These are phyloP conservation scores for Drosophila ambigua DNA, from an alignment of 1,140 invertebrate species.

Conservation along the genomic window DNA sequence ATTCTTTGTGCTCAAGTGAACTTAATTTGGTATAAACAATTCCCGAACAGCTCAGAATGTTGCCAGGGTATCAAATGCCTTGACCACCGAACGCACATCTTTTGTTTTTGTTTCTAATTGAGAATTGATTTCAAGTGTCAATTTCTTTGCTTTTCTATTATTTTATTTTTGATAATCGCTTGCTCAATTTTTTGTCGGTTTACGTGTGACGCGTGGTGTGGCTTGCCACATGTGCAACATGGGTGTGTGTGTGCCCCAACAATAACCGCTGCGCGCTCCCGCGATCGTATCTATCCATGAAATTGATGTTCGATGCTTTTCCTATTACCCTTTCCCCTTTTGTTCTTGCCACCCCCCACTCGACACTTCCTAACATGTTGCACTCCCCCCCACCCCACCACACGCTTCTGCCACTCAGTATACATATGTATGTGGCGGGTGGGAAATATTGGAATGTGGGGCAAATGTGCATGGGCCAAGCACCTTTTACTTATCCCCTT, in stretches of 20 bases:
- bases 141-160: conserved; percentile 6
- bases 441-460: conserved; percentile 59
- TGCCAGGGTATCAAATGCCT: neutral
- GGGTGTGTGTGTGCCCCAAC: conserved; percentile 12
- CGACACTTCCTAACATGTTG: neutral
- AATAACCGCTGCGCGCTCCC: neutral
- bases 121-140: conserved; percentile 64
- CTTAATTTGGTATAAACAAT: too few species aligned
- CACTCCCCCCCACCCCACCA: too few species aligned
- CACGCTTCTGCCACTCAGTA: neutral
- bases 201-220: neutral
- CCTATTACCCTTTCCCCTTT: conserved; percentile 2
- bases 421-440: neutral
- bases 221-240: conserved; percentile 36
- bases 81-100: neutral
- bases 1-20: too few species aligned
- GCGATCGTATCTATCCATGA: conserved; percentile 36
- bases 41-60: too few species aligned
- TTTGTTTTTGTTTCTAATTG: conserved; percentile 35
- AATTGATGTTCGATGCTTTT: conserved; percentile 45
- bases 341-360: neutral
- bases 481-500: conserved; percentile 28
- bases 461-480: conserved; percentile 58
- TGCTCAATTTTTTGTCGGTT: conserved; percentile 2
- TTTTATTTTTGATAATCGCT: conserved; percentile 26